These are phyloP conservation scores for Troides aeacus DNA, from an alignment of 2,888 invertebrate species.

Conservation along the genomic window DNA sequence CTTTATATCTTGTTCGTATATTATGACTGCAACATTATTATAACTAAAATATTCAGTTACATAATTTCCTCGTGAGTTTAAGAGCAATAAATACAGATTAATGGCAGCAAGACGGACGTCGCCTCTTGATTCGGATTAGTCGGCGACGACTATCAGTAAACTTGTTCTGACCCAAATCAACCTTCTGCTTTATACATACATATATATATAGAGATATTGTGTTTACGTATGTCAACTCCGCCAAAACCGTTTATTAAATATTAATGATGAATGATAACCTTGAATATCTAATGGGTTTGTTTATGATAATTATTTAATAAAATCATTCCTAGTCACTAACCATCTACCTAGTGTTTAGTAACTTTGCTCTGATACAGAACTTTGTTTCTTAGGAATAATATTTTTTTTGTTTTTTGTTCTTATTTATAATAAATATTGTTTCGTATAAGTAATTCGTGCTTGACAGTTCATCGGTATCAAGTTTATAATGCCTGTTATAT, in stretches of 20 bases:
- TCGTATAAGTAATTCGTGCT: too few relatives aligned
- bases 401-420: too few relatives aligned
- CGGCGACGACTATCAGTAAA: slow-evolving; percentile 19
- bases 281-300: neutral
- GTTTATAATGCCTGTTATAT: too few relatives aligned
- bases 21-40: slow-evolving; percentile 8
- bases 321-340: neutral
- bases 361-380: too few relatives aligned
- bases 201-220: neutral
- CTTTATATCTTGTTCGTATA: slow-evolving; percentile 9
- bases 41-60: slow-evolving; percentile 16
- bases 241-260: slow-evolving; percentile 7
- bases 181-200: slow-evolving; percentile 3
- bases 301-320: neutral
- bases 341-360: neutral
- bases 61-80: slow-evolving; percentile 15
- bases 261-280: slow-evolving; percentile 1
- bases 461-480: too few relatives aligned
- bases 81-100: slow-evolving; percentile 26
- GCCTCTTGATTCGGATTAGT: slow-evolving; percentile 18
- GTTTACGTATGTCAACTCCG: slow-evolving; percentile 10
- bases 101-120: slow-evolving; percentile 16
- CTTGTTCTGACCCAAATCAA: slow-evolving; percentile 20
- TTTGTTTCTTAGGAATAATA: too few relatives aligned
- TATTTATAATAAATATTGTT: too few relatives aligned